phyloP scores from a whole-genome alignment of 2,113 vertebrate species.

The Diphyllodes magnificus region DNA sequence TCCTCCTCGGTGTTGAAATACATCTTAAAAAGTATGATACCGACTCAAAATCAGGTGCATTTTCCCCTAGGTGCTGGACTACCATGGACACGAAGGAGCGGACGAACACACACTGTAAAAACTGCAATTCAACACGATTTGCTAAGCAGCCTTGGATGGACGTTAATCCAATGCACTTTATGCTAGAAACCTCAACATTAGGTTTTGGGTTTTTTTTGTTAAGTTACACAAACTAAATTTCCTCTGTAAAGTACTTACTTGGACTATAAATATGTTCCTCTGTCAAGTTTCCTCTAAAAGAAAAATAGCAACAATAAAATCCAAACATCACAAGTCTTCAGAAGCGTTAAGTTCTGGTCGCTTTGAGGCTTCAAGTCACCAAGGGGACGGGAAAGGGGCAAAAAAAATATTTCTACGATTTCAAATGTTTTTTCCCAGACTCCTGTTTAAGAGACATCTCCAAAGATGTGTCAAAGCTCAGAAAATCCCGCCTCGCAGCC shows the following conservation, averaged over 20 bases:
- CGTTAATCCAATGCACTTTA: constrained; percentile 50
- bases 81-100: not conserved
- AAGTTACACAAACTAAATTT: constrained; percentile 66
- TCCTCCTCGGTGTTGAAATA: constrained; percentile 68
- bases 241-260: constrained; percentile 75
- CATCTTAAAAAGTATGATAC: constrained; percentile 7
- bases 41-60: constrained; percentile 65
- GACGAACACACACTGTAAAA: constrained; percentile 1
- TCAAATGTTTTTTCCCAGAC: constrained; percentile 49
- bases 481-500: constrained; percentile 52
- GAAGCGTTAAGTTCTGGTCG: constrained; percentile 28
- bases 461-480: constrained; percentile 64
- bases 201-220: not conserved
- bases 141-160: constrained; percentile 39
- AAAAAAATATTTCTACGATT: not conserved
- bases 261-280: constrained; percentile 69
- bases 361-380: constrained; percentile 65
- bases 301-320: constrained; percentile 57
- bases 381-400: not conserved
- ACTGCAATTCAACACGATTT: not conserved
- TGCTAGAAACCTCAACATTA: constrained; percentile 34
- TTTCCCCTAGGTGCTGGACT: constrained; percentile 17
- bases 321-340: constrained; percentile 61
- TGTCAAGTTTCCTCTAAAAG: constrained; percentile 70
- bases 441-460: constrained; percentile 56